phyloP scores from a whole-genome alignment of 2,888 invertebrate species.

The Myathropa florea region DNA sequence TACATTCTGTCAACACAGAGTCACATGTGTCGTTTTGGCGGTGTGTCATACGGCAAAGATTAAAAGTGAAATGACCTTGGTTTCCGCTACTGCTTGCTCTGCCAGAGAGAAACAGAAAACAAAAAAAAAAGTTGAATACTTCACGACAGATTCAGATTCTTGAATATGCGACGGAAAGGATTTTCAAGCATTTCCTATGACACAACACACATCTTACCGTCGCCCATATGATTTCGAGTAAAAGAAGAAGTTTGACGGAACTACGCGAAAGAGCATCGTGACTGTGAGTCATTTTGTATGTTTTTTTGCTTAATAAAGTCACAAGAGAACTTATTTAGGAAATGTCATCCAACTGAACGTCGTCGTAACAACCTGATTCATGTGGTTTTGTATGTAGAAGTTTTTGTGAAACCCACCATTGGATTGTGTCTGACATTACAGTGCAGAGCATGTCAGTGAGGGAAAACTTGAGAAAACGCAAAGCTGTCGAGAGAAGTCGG shows the following conservation, averaged over 20 bases:
- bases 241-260: neutral
- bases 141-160: neutral
- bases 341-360: neutral
- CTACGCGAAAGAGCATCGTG: neutral
- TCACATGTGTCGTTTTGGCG: neutral
- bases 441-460: neutral
- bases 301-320: conserved; percentile 5
- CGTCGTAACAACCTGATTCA: conserved; percentile 30
- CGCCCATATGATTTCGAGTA: neutral
- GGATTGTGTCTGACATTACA: neutral
- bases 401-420: neutral
- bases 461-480: neutral
- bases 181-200: neutral
- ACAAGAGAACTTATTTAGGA: neutral
- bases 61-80: conserved; percentile 36
- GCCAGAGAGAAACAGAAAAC: neutral
- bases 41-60: neutral
- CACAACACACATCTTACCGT: too few relatives aligned
- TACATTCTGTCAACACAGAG: too few relatives aligned
- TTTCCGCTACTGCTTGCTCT: neutral
- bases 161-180: conserved; percentile 10
- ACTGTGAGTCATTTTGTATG: neutral
- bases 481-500: neutral
- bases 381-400: neutral
- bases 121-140: conserved; percentile 12